phyloP scores from a whole-genome alignment of 2,797 vertebrate species.

The Melanotaenia trifasciata region DNA sequence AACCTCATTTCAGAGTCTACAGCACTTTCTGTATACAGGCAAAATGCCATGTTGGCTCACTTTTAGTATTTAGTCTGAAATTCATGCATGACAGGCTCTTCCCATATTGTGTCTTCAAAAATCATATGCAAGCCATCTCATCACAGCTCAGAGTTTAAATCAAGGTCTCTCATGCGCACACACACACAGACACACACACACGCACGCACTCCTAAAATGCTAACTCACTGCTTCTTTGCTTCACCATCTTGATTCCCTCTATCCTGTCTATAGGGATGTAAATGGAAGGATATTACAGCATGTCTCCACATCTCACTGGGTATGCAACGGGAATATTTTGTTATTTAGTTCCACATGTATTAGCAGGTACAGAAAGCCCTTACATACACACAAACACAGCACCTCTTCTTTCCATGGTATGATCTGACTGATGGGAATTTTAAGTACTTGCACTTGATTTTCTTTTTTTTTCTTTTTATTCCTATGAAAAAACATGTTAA shows the following conservation, averaged over 20 bases:
- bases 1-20: background rate
- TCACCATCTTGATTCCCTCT: conserved; percentile 43
- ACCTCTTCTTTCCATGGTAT: background rate
- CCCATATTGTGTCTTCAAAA: conserved; percentile 34
- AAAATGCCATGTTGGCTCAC: conserved; percentile 22
- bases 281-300: conserved; percentile 52
- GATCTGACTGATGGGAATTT: conserved; percentile 31
- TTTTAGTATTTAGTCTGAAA: background rate
- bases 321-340: conserved; percentile 28
- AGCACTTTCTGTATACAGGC: background rate
- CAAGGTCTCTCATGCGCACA: conserved; percentile 28
- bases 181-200: too few species aligned
- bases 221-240: conserved; percentile 26
- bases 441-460: conserved; percentile 7
- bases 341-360: conserved; percentile 35
- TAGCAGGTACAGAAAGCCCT: conserved; percentile 6
- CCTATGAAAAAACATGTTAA: conserved; percentile 23
- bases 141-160: conserved; percentile 47
- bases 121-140: conserved; percentile 37
- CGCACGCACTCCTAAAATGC: conserved; percentile 4
- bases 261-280: conserved; percentile 34
- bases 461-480: background rate
- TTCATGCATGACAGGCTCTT: conserved; percentile 26
- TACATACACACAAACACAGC: too few species aligned
- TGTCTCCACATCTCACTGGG: conserved; percentile 30